Percentiles rank a stretch among this genome's conserved stretches.
These are phyloP conservation scores for Platyscelio sp. DNA, from an alignment of 2,888 invertebrate species.

Conservation along the genomic window DNA sequence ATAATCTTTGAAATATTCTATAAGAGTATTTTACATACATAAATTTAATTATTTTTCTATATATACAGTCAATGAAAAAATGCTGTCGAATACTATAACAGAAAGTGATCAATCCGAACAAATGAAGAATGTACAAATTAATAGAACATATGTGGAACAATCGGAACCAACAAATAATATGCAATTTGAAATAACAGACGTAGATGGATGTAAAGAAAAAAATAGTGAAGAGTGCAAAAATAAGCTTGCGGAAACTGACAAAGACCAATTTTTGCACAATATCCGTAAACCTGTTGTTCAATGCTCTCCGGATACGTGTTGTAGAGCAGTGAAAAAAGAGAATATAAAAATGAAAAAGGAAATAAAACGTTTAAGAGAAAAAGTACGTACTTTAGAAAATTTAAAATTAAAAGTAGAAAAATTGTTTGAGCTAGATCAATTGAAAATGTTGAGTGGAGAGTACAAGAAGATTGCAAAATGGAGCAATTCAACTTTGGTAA, in stretches of 20 bases:
- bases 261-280: not conserved
- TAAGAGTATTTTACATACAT: not conserved
- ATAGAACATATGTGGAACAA: not conserved
- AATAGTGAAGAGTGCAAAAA: not conserved
- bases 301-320: not conserved
- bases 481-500: not conserved
- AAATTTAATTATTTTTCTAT: not conserved
- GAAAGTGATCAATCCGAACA: not conserved
- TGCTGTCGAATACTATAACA: not conserved
- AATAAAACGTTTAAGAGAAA: slow-evolving; percentile 5
- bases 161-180: not conserved
- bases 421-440: not conserved
- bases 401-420: not conserved
- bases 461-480: slow-evolving; percentile 10
- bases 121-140: not conserved
- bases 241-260: not conserved
- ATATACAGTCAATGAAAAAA: not conserved
- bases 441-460: not conserved
- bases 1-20: not conserved
- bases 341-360: not conserved
- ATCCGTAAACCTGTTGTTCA: not conserved
- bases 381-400: not conserved
- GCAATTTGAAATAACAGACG: not conserved
- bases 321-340: not conserved
- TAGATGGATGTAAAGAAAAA: not conserved